Conservation (phyloP, 2,888 invertebrate genomes). For the Mesorhabditis spiculigera region DNA sequence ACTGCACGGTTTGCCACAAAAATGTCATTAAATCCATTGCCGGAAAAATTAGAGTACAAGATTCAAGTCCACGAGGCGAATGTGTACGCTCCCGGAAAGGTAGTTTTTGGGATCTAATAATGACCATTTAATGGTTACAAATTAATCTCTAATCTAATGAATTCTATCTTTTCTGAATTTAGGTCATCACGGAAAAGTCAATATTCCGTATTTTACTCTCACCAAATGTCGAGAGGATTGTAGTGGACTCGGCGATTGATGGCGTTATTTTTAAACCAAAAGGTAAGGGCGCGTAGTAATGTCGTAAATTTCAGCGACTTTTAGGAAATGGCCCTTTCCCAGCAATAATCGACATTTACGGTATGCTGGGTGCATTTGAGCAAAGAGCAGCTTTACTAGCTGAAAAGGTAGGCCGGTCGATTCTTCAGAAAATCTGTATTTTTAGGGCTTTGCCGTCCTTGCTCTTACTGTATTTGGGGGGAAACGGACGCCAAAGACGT, state of each 20-base stretch:
- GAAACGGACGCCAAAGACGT: not conserved
- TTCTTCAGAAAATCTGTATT: not conserved
- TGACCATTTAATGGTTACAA: not conserved
- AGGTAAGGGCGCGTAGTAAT: not conserved
- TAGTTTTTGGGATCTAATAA: not conserved
- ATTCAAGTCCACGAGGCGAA: not conserved
- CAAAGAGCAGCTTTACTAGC: conserved; percentile 1
- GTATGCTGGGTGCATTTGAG: not conserved
- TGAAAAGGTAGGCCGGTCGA: not conserved
- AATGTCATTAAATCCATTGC: not conserved
- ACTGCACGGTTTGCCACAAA: not conserved
- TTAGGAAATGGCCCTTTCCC: not conserved
- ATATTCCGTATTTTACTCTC: not conserved
- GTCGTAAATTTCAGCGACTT: not conserved
- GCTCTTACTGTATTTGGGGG: not conserved
- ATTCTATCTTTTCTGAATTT: no score
- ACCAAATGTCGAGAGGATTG: not conserved
- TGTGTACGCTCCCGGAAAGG: not conserved
- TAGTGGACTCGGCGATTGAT: not conserved
- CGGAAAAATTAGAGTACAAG: conserved; percentile 4
- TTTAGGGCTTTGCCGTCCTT: conserved; percentile 1
- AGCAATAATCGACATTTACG: not conserved
- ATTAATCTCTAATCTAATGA: no score
- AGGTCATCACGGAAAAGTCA: not conserved
- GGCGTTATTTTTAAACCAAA: not conserved